A percentile compares a stretch with the other conserved stretches of the same genome.
Evolutionary conservation across 64 coral and sea anemone species (phyloP).

Genomic region (Pachyseris speciosa): DNA sequence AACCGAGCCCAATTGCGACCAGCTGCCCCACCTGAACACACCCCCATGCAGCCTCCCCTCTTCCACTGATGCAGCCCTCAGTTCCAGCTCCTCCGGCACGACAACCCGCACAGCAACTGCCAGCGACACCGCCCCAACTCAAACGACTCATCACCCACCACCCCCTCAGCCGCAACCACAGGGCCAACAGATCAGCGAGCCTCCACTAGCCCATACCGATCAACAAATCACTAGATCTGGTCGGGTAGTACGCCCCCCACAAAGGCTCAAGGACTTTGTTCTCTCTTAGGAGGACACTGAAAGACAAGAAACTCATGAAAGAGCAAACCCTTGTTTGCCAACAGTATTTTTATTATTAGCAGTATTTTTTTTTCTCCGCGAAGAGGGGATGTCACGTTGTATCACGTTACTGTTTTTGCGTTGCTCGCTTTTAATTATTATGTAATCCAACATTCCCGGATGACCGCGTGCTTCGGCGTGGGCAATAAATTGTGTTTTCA

Average conservation of each 20-base stretch:
- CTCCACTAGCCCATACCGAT: not conserved
- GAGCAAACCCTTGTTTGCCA: slow-evolving; percentile 2
- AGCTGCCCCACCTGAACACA: slow-evolving; percentile 13
- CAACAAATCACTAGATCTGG: not conserved
- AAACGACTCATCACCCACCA: not conserved
- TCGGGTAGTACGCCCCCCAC: not conserved
- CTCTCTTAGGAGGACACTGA: not conserved
- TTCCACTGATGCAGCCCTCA: not conserved
- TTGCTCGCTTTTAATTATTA: not conserved
- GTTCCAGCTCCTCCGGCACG: not conserved
- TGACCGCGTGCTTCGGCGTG: not conserved
- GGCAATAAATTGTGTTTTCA: not conserved
- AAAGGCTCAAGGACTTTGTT: slow-evolving; percentile 1
- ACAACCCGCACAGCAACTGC: not conserved
- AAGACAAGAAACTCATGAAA: not conserved
- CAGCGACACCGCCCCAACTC: not conserved
- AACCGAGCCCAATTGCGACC: slow-evolving; percentile 23
- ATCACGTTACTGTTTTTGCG: slow-evolving; percentile 11
- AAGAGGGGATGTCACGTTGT: not conserved
- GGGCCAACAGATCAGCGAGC: not conserved
- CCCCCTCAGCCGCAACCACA: not conserved
- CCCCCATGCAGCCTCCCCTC: not conserved
- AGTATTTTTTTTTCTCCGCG: not conserved
- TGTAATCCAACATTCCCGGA: not conserved
- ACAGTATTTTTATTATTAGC: not conserved